Evolutionary conservation across 1,140 invertebrate species (phyloP).

Genomic region (Apis florea): DNA sequence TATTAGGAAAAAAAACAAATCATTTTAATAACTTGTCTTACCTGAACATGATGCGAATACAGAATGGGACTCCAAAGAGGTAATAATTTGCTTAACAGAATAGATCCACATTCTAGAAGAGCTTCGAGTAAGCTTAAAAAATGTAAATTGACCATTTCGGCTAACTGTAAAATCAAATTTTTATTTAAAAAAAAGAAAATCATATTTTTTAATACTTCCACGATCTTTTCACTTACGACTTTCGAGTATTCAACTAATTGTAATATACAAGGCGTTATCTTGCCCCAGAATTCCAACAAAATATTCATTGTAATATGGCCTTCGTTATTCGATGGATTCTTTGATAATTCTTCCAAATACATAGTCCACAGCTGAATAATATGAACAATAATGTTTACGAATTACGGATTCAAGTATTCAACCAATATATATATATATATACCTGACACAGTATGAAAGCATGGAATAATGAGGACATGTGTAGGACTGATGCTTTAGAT

Average conservation of each 20-base stretch:
- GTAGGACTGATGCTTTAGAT: slow-evolving; percentile 92
- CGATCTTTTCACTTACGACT: slow-evolving; percentile 84
- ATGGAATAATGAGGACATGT: slow-evolving; percentile 95
- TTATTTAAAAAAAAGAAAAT: background rate
- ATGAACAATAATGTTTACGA: background rate
- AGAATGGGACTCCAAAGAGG: slow-evolving; percentile 95
- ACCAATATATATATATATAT: slow-evolving; percentile 68
- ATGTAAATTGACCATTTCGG: slow-evolving; percentile 98
- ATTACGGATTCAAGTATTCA: background rate
- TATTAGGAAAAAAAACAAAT: background rate
- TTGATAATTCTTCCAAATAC: slow-evolving; percentile 95
- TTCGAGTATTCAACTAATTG: slow-evolving; percentile 96
- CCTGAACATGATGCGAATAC: slow-evolving; percentile 92
- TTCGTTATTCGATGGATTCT: slow-evolving; percentile 85
- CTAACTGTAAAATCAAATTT: slow-evolving; percentile 84
- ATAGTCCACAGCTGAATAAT: slow-evolving; percentile 94
- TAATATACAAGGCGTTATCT: slow-evolving; percentile 96
- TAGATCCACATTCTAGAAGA: slow-evolving; percentile 96
- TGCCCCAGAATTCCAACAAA: slow-evolving; percentile 99
- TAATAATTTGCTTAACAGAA: slow-evolving; percentile 92
- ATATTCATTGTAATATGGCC: slow-evolving; percentile 88
- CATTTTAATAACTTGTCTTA: slow-evolving; percentile 68
- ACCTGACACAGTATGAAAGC: slow-evolving; percentile 91
- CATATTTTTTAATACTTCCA: background rate
- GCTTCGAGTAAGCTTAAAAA: slow-evolving; percentile 98